These are phyloP conservation scores for Clivina fossor DNA, from an alignment of 2,888 invertebrate species.

Conservation along the genomic window DNA sequence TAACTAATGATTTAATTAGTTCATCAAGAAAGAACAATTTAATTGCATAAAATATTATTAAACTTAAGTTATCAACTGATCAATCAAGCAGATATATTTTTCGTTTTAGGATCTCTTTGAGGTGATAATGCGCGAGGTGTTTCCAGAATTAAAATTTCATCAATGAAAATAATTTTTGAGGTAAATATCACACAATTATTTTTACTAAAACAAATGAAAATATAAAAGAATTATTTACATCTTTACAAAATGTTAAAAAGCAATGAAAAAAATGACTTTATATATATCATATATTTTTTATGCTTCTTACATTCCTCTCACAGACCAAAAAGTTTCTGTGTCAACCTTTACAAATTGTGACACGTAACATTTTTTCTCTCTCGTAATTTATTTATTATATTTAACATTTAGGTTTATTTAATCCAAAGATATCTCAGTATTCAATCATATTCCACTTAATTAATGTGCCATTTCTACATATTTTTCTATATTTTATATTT, in stretches of 20 bases:
- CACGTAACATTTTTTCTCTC: too few species aligned
- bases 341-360: too few species aligned
- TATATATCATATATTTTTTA: constrained; percentile 34
- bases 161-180: constrained; percentile 20
- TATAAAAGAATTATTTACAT: constrained; percentile 29
- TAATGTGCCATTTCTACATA: constrained; percentile 22
- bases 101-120: constrained; percentile 59
- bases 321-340: constrained; percentile 19
- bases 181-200: constrained; percentile 29
- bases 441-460: constrained; percentile 19
- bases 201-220: constrained; percentile 31
- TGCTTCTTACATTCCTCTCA: constrained; percentile 29
- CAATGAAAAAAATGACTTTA: constrained; percentile 26
- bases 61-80: too few species aligned
- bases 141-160: constrained; percentile 54
- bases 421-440: constrained; percentile 32
- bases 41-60: too few species aligned
- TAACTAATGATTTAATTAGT: too few species aligned
- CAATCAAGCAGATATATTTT: too few species aligned
- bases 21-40: too few species aligned
- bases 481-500: constrained; percentile 1
- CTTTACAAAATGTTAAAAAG: constrained; percentile 20
- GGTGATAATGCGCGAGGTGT: constrained; percentile 56
- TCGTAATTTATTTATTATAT: not conserved
- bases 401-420: constrained; percentile 1